These are phyloP conservation scores for Pyrochroa serraticornis DNA, from an alignment of 2,888 invertebrate genomes.

Conservation along the genomic window DNA sequence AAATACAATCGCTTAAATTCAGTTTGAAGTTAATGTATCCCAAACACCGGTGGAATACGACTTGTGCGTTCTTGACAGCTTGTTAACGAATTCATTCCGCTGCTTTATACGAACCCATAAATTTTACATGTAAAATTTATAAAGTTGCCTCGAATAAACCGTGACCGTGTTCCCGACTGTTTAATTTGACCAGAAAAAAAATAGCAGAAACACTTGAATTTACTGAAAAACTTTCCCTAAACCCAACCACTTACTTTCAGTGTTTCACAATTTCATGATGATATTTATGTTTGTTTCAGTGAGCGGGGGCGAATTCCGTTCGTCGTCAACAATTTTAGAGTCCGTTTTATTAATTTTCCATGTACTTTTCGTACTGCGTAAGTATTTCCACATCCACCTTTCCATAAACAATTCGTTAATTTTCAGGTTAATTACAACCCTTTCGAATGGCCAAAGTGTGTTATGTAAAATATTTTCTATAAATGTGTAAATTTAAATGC, in stretches of 20 bases:
- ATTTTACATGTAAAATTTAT: too few species aligned
- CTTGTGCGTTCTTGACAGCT: too few species aligned
- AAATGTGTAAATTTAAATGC: conserved; percentile 37
- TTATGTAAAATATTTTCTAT: conserved; percentile 41
- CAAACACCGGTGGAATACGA: too few species aligned
- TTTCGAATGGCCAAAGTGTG: conserved; percentile 28
- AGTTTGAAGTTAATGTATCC: too few species aligned
- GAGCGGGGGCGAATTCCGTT: conserved; percentile 14
- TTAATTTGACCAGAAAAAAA: too few species aligned
- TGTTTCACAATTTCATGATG: conserved; percentile 4
- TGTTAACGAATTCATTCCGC: too few species aligned
- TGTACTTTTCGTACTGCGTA: conserved; percentile 20
- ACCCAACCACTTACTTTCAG: not conserved
- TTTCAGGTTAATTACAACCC: conserved; percentile 24
- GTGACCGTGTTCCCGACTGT: too few species aligned
- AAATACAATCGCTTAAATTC: too few species aligned
- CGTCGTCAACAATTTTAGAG: conserved; percentile 20
- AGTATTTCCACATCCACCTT: conserved; percentile 4
- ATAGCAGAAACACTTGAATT: too few species aligned
- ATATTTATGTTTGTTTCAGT: conserved; percentile 17
- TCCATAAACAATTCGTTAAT: not conserved
- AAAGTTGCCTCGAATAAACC: too few species aligned
- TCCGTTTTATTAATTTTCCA: conserved; percentile 16
- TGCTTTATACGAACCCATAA: too few species aligned
- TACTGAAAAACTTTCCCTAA: not conserved